Evolutionary conservation across 2,113 vertebrate species (phyloP), one percentile per base, ranked within the genome.

Genomic region (Tetrax tetrax): DNA sequence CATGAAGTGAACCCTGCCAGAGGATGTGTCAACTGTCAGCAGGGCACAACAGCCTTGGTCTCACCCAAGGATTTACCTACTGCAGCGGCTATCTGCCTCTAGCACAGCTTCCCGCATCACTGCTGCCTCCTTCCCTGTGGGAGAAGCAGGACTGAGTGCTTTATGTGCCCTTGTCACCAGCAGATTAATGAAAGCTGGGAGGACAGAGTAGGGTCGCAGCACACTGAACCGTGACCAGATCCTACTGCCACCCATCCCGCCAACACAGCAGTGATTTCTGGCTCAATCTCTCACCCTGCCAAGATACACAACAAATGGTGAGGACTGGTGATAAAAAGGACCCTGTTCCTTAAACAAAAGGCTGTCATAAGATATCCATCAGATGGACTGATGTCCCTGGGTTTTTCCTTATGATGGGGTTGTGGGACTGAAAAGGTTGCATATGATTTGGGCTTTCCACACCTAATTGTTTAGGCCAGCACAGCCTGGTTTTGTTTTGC

Each of bases 261-360:
- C 1, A 4, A 53, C 78, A 47, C 56, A 29, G 68, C 0, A 0
- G 65, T 96, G 82, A 97, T 97, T 96, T 96, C 91, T 94, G 65
- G 45, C 64, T 93, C 86, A 60, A 91, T 95, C 86, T 71, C 78
- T 92, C 65, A 65, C 78, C 71, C 86, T 90, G 94, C 45, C 94
- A 90, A 83, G 59, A 63, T 28, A n/a, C 43, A 80, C 76, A 93
- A 92, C 43, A 63, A 75, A 92, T 66, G 83, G 63, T 35, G 53
- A 37, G 51, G 37, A 4, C 53, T 31, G 48, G 22, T 53, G 60
- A 83, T 83, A 65, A 75, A 96, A 66, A 75, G 31, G 65, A 69
- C 43, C 33, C 60, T n/a, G 41, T 10, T 27, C 47, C 82, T 94
- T 72, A 88, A 86, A 68, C 5, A 17, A 88, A 83, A 28, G 41